Percentiles rank a stretch among this genome's conserved stretches.
Evolutionary conservation across 2,888 invertebrate genomes (phyloP).

Genomic region (Pollenia amentaria): DNA sequence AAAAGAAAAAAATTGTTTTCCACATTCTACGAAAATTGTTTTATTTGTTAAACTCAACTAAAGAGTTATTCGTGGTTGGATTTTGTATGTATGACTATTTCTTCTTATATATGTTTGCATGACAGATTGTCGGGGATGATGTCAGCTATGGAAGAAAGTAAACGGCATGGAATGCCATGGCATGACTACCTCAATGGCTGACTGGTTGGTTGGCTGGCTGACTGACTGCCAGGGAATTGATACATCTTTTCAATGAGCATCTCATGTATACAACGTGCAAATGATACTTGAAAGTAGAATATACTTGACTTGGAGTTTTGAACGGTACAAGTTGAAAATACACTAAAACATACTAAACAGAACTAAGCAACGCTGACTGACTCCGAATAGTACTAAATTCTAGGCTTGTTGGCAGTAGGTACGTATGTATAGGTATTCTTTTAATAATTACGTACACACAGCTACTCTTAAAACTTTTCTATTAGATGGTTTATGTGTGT

Average conservation of each 20-base stretch:
- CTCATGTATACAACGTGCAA: slow-evolving; percentile 66
- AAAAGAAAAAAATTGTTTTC: slow-evolving; percentile 14
- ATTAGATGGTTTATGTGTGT: not conserved
- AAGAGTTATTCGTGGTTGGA: slow-evolving; percentile 59
- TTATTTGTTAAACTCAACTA: slow-evolving; percentile 20
- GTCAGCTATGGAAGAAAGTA: slow-evolving; percentile 47
- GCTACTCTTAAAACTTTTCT: not conserved
- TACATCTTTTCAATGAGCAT: slow-evolving; percentile 45
- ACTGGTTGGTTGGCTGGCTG: slow-evolving; percentile 13
- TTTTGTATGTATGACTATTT: slow-evolving; percentile 31
- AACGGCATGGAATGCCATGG: slow-evolving; percentile 37
- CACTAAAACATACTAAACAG: slow-evolving; percentile 1
- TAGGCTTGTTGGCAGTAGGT: slow-evolving; percentile 43
- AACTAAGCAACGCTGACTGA: slow-evolving; percentile 43
- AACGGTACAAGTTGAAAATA: slow-evolving; percentile 35
- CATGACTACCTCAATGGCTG: slow-evolving; percentile 22
- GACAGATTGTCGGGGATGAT: slow-evolving; percentile 53
- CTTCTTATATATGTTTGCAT: slow-evolving; percentile 34
- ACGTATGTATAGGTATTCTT: slow-evolving; percentile 17
- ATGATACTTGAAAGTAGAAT: slow-evolving; percentile 72
- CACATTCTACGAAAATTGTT: not conserved
- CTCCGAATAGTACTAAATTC: slow-evolving; percentile 7
- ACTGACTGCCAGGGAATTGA: slow-evolving; percentile 28
- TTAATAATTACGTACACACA: slow-evolving; percentile 11
- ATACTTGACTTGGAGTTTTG: slow-evolving; percentile 68